A percentile compares a stretch with the other conserved stretches of the same genome.
Conservation (phyloP, 1,140 invertebrate species). For the Drosophila pseudoananassae region DNA sequence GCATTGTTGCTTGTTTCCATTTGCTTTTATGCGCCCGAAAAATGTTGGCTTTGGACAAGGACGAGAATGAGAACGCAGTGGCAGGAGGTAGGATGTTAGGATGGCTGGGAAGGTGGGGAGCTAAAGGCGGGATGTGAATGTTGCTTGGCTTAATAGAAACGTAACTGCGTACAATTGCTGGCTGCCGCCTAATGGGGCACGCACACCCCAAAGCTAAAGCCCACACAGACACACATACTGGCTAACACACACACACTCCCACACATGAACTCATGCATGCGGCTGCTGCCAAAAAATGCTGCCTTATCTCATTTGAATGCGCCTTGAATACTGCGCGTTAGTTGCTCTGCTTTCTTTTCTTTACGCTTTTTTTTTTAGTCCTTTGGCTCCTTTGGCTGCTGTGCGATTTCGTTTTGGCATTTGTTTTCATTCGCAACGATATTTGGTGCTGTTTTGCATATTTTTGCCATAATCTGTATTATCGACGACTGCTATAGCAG, state of each 20-base stretch:
- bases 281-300: slow-evolving; percentile 35
- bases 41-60: slow-evolving; percentile 55
- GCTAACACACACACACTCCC: neutral
- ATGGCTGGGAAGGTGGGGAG: neutral
- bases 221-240: slow-evolving; percentile 26
- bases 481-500: slow-evolving; percentile 45
- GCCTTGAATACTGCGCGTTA: slow-evolving; percentile 54
- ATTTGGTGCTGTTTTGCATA: slow-evolving; percentile 58
- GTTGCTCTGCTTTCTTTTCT: slow-evolving; percentile 35
- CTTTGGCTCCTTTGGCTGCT: slow-evolving; percentile 6
- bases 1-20: slow-evolving; percentile 55
- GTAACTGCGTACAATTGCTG: slow-evolving; percentile 66
- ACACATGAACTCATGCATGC: slow-evolving; percentile 44
- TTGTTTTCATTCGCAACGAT: slow-evolving; percentile 57
- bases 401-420: slow-evolving; percentile 47
- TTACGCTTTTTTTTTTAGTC: neutral
- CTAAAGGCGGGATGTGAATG: slow-evolving; percentile 32
- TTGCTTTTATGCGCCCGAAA: slow-evolving; percentile 58
- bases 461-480: slow-evolving; percentile 63
- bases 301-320: slow-evolving; percentile 65
- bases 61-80: slow-evolving; percentile 16
- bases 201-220: slow-evolving; percentile 27
- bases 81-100: neutral
- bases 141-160: slow-evolving; percentile 64
- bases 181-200: slow-evolving; percentile 59